Base-by-base conservation (phyloP, 2,113 vertebrate species). In the Apus apus region DNA sequence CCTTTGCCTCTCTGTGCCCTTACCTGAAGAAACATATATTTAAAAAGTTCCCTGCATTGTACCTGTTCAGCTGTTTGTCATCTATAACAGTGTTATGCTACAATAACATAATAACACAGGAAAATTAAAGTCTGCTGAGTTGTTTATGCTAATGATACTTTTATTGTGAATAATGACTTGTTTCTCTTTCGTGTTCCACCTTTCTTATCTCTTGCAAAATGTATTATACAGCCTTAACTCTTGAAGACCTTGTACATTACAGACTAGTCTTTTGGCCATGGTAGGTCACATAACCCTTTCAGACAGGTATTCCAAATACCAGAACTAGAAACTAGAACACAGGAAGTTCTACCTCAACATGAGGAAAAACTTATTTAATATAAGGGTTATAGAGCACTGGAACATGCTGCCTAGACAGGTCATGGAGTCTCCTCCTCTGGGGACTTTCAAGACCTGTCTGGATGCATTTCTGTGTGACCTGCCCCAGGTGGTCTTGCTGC, bases 121-220 rank as follows among this genome's bases (percentile, higher is more conserved):
- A 78, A 84, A 40, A 65, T 93, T 70, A 94, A 94, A 81, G 11
- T 13, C 45, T 71, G 18, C 20, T 90, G 26, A 77, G 11, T 6
- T 93, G 17, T 74, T 77, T 65, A 61, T 75, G 29, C 13, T 77
- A 93, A 75, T 77, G 22, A 56, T 32, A n/a, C 2, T 86, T 83
- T 90, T 61, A 70, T 56, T 79, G 46, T 82, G 75, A 87, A 6
- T 65, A 75, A 80, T 77, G 54, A 71, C 26, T 62, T 64, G 15
- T 70, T 95, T 80, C 50, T 36, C 30, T 83, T 91, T 96, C 67
- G 62, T 74, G 17, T 62, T 83, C 43, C 22, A 56, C 46, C 29
- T 70, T 79, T 88, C 64, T 85, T 93, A 88, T 80, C 34, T 95
- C 36, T 75, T 61, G 5, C 72, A 53, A 89, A 85, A 89, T 46